Evolutionary conservation across 2,797 vertebrate genomes (phyloP), one percentile per base, ranked within the genome.

Genomic region (Hafferia zeledoni): DNA sequence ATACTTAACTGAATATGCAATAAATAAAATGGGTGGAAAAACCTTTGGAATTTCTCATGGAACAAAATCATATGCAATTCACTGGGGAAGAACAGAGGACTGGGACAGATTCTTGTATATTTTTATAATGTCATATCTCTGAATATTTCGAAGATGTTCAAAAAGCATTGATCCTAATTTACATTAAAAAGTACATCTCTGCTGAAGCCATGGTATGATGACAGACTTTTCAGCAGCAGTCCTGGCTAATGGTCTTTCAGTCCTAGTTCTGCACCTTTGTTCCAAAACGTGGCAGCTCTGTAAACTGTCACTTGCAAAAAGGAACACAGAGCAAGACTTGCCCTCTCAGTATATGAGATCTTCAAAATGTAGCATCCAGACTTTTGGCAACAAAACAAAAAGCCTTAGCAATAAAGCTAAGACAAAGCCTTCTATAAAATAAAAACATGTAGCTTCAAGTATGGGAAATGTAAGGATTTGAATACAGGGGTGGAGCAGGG

Each of bases 121-220:
- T 94, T 94, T 96, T 84, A 72, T 81, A 89, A 86, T 61, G 76
- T 39, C 74, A 30, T 37, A 63, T 69, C 31, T 87, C 63, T 63
- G 50, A 81, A n/a, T 87, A 83, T 70, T n/a, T 91, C 70, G 77
- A 93, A 72, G 37, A 79, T 27, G 28, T 72, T 96, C 10, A 74
- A 90, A 90, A 71, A 60, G 1, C 92, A 78, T 24, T 65, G 47
- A 86, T 82, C 59, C 35, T 72, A 68, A 86, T 86, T 83, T 87
- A 71, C 57, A 93, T 53, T 71, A 5, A 11, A 69, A 83, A 67
- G 47, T 44, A 93, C 17, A 43, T 67, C 88, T 52, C 65, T 10
- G 70, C 52, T 75, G 69, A 72, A 64, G 33, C 28, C 72, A 60
- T 65, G 35, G 65, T 53, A 77, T 22, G 24, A 50, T 10, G 63